phyloP scores from a whole-genome alignment of 2,113 vertebrate genomes.

The Oxyruncus cristatus region DNA sequence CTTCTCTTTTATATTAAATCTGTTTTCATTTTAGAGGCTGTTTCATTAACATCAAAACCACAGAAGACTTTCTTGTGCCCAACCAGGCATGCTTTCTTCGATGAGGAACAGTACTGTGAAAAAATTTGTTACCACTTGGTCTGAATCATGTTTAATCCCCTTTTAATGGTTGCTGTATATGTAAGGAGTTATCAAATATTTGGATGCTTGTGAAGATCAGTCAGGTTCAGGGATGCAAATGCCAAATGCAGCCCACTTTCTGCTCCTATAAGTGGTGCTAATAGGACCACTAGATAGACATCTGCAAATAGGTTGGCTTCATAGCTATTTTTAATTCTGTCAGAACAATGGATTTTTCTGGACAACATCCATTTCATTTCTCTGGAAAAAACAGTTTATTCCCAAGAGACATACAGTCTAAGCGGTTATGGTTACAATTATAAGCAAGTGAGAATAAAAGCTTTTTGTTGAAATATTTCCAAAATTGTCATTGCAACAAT shows the following conservation, averaged over 20 bases:
- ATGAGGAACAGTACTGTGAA: background rate
- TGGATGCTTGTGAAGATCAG: background rate
- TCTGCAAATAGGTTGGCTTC: background rate
- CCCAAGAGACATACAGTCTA: background rate
- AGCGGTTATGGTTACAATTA: background rate
- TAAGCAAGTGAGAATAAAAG: background rate
- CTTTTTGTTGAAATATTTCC: background rate
- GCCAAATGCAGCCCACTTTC: background rate
- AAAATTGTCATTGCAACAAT: background rate
- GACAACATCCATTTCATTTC: background rate
- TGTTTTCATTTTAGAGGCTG: background rate
- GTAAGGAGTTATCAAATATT: background rate
- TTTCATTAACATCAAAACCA: background rate
- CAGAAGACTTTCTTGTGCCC: background rate
- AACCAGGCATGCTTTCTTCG: background rate
- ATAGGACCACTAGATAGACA: background rate
- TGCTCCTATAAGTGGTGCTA: background rate
- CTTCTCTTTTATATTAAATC: background rate
- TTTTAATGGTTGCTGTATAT: background rate
- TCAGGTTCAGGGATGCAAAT: background rate
- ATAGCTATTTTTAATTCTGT: background rate
- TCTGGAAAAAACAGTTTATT: background rate
- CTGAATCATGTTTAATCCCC: background rate
- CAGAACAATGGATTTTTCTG: background rate
- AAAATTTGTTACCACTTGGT: background rate